Conservation (phyloP, 92 coral and sea anemone species). For the Palythoa grandis region DNA sequence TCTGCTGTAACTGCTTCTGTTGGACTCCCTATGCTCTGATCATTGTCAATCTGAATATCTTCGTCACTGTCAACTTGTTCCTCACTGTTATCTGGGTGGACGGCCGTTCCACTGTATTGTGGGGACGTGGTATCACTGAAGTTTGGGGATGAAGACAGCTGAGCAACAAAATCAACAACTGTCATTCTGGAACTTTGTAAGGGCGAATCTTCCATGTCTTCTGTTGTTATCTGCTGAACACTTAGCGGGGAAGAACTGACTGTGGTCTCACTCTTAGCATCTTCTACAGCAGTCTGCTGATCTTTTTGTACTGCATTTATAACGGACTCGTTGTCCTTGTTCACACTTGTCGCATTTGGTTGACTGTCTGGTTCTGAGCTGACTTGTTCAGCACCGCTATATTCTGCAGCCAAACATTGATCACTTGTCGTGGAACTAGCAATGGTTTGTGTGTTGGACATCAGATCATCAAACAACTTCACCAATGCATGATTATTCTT, state of each 20-base stretch:
- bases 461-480: neutral
- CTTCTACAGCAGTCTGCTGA: slow-evolving; percentile 3
- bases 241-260: neutral
- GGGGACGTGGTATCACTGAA: neutral
- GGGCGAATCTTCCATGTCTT: neutral
- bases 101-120: neutral
- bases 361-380: neutral
- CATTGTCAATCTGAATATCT: neutral
- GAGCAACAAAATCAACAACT: slow-evolving; percentile 36
- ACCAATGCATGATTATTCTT: neutral
- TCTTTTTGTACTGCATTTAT: neutral
- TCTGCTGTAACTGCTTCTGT: neutral
- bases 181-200: slow-evolving; percentile 20
- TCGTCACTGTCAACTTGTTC: neutral
- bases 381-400: neutral
- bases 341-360: neutral
- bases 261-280: neutral
- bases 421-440: neutral
- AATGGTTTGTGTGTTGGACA: neutral
- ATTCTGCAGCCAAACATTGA: neutral
- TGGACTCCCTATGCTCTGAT: neutral
- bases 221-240: neutral
- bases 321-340: neutral
- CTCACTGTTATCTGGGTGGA: neutral
- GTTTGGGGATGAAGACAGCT: slow-evolving; percentile 28